phyloP scores from a whole-genome alignment of 2,888 invertebrate species.

The Gari tellinella region DNA sequence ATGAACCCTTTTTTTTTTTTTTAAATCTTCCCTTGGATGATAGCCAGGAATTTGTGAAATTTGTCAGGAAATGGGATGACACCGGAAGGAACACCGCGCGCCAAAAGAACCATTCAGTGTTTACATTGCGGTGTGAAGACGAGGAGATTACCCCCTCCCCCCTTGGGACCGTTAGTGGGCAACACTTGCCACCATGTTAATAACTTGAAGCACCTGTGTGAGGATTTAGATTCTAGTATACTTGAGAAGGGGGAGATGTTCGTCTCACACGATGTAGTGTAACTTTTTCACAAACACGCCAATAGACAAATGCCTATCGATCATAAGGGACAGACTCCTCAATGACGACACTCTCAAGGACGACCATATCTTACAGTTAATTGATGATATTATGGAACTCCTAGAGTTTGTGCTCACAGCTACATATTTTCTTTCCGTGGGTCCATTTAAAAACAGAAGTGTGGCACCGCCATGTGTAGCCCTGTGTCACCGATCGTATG shows the following conservation, averaged over 20 bases:
- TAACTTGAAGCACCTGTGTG: neutral
- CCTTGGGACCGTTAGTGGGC: no score
- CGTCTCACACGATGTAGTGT: conserved; percentile 1
- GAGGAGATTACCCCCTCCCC: no score
- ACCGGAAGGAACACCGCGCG: no score
- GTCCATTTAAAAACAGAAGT: neutral
- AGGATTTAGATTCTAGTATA: neutral
- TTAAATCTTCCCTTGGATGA: no score
- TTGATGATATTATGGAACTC: neutral
- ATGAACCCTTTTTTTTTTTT: no score
- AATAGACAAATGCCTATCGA: neutral
- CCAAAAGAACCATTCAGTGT: no score
- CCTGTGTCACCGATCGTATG: no score
- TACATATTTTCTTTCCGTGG: neutral
- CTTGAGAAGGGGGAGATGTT: neutral
- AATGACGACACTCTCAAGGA: neutral
- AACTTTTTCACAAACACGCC: neutral
- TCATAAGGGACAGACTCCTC: neutral
- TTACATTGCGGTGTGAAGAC: no score
- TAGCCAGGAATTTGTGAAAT: no score
- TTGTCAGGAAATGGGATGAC: no score
- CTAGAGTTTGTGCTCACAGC: neutral
- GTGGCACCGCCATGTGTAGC: neutral
- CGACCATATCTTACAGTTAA: neutral
- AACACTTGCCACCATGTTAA: neutral